Conservation (phyloP, 2,113 vertebrate genomes). For the Natator depressus region DNA sequence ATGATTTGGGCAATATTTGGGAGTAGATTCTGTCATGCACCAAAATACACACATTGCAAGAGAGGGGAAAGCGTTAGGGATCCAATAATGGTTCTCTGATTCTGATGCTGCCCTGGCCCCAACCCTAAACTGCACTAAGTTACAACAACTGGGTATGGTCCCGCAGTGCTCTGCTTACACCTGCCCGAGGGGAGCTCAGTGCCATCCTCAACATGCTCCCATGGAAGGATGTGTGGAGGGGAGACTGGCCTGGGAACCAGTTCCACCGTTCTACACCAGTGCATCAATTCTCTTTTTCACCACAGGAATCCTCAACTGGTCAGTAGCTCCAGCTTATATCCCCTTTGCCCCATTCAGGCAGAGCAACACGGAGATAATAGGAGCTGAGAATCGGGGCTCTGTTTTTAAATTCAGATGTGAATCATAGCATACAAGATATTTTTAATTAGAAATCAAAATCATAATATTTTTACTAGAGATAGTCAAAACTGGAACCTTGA, state of each 20-base stretch:
- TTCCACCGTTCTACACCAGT: neutral
- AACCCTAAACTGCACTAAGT: neutral
- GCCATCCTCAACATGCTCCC: neutral
- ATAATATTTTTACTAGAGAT: neutral
- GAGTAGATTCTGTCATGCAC: neutral
- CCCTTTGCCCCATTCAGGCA: neutral
- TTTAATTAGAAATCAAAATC: neutral
- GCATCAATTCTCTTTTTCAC: neutral
- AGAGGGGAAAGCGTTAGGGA: neutral
- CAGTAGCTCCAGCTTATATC: neutral
- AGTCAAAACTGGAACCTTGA: neutral
- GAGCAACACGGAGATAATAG: neutral
- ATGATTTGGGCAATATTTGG: conserved; percentile 39
- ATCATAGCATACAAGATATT: neutral
- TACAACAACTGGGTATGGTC: neutral
- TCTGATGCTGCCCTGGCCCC: neutral
- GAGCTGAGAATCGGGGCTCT: neutral
- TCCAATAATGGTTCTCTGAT: neutral
- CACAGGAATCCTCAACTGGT: neutral
- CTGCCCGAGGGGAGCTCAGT: neutral
- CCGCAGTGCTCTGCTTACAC: neutral
- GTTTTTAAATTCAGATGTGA: conserved; percentile 57
- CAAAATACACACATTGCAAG: neutral
- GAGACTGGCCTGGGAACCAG: neutral
- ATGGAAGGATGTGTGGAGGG: neutral